A percentile compares a stretch with the other conserved stretches of the same genome.
Conservation (phyloP, 1,140 invertebrate species). For the Spodoptera litura region DNA sequence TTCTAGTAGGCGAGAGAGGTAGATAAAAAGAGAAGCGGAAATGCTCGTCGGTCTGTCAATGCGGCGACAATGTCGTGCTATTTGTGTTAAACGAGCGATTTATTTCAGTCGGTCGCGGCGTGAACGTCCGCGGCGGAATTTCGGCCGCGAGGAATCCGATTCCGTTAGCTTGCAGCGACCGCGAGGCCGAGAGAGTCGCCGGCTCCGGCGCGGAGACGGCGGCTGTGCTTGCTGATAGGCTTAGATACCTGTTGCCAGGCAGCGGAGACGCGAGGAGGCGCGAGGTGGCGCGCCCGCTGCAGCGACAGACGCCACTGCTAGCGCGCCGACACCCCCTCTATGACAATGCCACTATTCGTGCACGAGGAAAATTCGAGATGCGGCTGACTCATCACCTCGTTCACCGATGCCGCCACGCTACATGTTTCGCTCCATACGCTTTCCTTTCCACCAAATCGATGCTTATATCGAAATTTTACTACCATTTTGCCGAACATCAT, state of each 20-base stretch:
- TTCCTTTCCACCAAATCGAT: constrained; percentile 38
- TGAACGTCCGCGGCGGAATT: constrained; percentile 84
- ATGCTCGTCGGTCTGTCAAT: constrained; percentile 79
- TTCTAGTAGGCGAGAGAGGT: constrained; percentile 57
- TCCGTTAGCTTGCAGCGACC: constrained; percentile 77
- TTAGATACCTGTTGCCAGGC: constrained; percentile 69
- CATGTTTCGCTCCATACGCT: constrained; percentile 46
- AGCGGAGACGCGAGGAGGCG: constrained; percentile 53
- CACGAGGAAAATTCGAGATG: constrained; percentile 84
- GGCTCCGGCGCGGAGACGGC: constrained; percentile 46
- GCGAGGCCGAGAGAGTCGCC: constrained; percentile 54
- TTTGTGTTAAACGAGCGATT: constrained; percentile 84
- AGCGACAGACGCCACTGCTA: constrained; percentile 45
- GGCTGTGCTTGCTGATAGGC: constrained; percentile 55
- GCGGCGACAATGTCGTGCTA: constrained; percentile 82
- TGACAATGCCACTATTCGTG: constrained; percentile 69
- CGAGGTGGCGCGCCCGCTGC: constrained; percentile 37
- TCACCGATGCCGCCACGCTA: constrained; percentile 58
- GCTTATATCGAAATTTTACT: constrained; percentile 28
- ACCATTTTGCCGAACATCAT: constrained; percentile 39
- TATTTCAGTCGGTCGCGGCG: constrained; percentile 83
- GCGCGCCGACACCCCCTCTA: constrained; percentile 63
- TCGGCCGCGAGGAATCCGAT: constrained; percentile 80
- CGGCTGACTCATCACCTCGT: constrained; percentile 75
- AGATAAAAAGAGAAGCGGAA: constrained; percentile 82